phyloP scores from a whole-genome alignment of 2,797 vertebrate genomes.

The Onychomys leucogaster region DNA sequence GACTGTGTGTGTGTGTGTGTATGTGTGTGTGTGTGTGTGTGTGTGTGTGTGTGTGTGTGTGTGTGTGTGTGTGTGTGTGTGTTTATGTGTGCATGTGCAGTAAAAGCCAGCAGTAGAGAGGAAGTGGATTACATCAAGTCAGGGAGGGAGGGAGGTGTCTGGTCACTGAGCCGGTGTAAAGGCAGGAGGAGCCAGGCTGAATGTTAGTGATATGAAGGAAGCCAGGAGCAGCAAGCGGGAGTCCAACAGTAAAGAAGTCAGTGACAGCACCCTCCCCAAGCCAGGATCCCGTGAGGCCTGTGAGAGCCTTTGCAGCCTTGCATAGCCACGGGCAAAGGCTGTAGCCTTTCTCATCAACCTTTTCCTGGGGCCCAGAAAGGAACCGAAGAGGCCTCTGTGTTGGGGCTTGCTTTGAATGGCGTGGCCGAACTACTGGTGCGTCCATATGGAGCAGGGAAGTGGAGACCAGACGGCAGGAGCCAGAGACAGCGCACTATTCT shows the following conservation, averaged over 20 bases:
- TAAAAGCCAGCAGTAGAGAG: neutral
- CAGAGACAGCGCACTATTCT: fast-evolving
- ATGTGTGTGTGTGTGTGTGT: neutral
- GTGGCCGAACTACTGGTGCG: fast-evolving
- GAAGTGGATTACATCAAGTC: neutral
- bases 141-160: neutral
- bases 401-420: neutral
- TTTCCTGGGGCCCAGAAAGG: neutral
- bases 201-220: no score
- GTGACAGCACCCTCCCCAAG: neutral
- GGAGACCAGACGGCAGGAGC: neutral
- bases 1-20: neutral
- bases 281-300: fast-evolving
- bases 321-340: neutral
- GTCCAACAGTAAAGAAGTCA: neutral
- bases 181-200: neutral
- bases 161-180: neutral
- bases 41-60: neutral
- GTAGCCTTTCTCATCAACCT: neutral
- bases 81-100: no score
- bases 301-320: neutral
- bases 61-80: neutral
- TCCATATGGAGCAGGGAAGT: neutral
- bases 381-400: neutral
- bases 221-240: neutral